Base-by-base conservation (phyloP, 2,888 invertebrate genomes). In the Perdita meconis region DNA sequence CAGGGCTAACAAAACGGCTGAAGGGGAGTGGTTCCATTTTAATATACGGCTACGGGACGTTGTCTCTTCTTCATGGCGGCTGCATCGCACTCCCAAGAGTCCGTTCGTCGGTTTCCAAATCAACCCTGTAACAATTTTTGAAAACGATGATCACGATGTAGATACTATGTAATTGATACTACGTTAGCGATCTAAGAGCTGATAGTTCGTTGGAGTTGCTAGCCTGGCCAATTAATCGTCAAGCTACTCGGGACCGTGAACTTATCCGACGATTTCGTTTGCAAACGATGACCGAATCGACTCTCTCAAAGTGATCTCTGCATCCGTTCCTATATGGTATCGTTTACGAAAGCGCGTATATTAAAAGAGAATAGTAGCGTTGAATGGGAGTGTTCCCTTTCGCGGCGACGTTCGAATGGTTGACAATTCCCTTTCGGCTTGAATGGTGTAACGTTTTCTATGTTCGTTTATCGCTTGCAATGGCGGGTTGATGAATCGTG, bases 251-350 rank as follows among this genome's bases (percentile, higher is more conserved):
- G n/a, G n/a, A n/a, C n/a, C 36, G 44, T 26, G 10, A 51, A 42
- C 36, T 22, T 63, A 47, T 51, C 38, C 60, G 59, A 66, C 63
- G 75, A 75, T 68, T 47, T 68, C 30, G 30, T 30, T 30, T 30
- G 30, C 40, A 26, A 60, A 65, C 55, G 53, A 63, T n/a, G 22
- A 34, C 36, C 40, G 26, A 24, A 51, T 65, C 34, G 71, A 71
- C 24, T 71, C 22, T 30, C 30, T 30, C n/a, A 0, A 3, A 60
- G 36, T 40, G 36, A 72, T 64, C 36, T 57, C n/a, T 30, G 30
- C 55, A 22, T 72, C 22, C 60, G 60, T 68, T 74, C 56, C 70
- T 64, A n/a, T n/a, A n/a, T n/a, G n/a, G n/a, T n/a, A 74, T 56
- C 61, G 38, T 63, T 30, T 30, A 30, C 30, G 30, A 30, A 30